Conservation (phyloP, 2,797 vertebrate species). For the Tokudaia tokunoshimensis region DNA sequence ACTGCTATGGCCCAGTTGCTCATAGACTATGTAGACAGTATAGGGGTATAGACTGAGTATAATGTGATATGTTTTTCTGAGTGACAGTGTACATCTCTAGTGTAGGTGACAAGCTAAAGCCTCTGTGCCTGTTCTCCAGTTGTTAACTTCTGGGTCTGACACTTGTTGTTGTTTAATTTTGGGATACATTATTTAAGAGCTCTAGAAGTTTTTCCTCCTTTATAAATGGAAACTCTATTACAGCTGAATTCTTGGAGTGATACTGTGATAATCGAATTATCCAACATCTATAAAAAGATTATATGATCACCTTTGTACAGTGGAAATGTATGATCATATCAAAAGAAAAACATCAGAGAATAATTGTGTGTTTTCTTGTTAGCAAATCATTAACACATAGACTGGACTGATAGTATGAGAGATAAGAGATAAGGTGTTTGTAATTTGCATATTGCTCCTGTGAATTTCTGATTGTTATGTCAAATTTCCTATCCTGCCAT, state of each 20-base stretch:
- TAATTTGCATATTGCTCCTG: neutral
- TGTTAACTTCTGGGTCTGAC: neutral
- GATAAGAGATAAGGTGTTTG: neutral
- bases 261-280: neutral
- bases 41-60: neutral
- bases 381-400: neutral
- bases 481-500: neutral
- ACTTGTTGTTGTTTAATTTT: neutral
- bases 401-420: neutral
- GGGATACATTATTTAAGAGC: neutral
- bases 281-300: neutral
- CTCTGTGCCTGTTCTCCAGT: neutral
- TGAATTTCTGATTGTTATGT: neutral
- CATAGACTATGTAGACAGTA: neutral
- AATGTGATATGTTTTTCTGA: neutral
- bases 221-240: neutral
- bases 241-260: neutral
- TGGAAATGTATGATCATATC: neutral
- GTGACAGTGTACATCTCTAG: neutral
- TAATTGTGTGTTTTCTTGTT: constrained; percentile 15
- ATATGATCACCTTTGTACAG: neutral
- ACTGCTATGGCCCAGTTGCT: neutral
- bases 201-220: neutral
- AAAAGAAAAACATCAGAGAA: constrained; percentile 22
- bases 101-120: neutral